Percentiles rank a stretch among this genome's conserved stretches.
Conservation (phyloP, 1,140 invertebrate species). For the Cecropterus lyciades region DNA sequence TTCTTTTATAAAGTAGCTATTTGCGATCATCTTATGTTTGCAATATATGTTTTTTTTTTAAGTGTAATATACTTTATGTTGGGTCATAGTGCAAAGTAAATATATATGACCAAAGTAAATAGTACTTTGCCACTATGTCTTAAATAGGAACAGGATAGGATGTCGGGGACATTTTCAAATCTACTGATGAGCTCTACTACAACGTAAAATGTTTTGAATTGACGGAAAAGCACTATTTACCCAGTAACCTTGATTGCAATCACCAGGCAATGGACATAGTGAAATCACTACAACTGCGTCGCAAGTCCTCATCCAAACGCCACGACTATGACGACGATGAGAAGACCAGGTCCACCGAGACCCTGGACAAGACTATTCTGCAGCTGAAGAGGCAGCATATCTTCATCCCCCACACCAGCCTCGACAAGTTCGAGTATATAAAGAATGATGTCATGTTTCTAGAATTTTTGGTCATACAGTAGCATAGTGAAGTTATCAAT, state of each 20-base stretch:
- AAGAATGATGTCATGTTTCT: constrained; percentile 88
- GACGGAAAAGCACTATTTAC: too few species aligned
- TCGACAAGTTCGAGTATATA: constrained; percentile 87
- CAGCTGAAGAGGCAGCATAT: constrained; percentile 87
- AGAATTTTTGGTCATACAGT: constrained; percentile 84
- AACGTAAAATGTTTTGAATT: too few species aligned
- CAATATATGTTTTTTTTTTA: too few species aligned
- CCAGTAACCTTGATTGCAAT: background rate
- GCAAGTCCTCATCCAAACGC: constrained; percentile 63
- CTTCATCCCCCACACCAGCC: constrained; percentile 88
- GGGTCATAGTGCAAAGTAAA: too few species aligned
- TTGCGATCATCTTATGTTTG: too few species aligned
- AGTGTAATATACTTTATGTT: too few species aligned
- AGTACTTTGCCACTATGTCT: too few species aligned
- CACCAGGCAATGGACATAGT: constrained; percentile 81
- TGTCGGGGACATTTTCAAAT: too few species aligned
- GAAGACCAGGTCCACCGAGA: constrained; percentile 58
- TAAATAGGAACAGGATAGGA: too few species aligned
- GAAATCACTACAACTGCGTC: constrained; percentile 72
- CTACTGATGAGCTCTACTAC: too few species aligned
- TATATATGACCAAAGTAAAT: too few species aligned
- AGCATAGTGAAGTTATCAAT: constrained; percentile 9
- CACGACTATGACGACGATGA: constrained; percentile 68
- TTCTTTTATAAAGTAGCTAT: too few species aligned
- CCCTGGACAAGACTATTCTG: constrained; percentile 62